Percentiles rank a stretch among this genome's conserved stretches.
phyloP scores from a whole-genome alignment of 2,113 vertebrate species.

The Ploceus nigricollis region DNA sequence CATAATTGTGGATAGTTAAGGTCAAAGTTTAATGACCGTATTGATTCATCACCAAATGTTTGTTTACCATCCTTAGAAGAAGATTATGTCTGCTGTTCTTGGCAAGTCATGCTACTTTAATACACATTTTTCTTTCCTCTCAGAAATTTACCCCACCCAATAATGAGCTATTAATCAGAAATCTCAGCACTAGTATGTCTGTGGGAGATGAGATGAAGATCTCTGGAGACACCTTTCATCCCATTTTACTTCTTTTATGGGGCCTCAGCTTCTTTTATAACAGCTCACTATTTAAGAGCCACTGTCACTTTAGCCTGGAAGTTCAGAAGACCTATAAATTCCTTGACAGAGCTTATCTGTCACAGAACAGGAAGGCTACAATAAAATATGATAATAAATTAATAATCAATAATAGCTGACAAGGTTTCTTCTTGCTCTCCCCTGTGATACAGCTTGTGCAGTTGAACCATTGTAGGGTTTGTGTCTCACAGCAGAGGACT shows the following conservation, averaged over 20 bases:
- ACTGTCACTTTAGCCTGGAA: conserved; percentile 33
- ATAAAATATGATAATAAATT: conserved; percentile 52
- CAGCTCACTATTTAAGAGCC: conserved; percentile 23
- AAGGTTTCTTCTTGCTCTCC: neutral
- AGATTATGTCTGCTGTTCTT: neutral
- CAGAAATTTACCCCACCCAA: neutral
- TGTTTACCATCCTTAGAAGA: neutral
- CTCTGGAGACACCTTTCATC: conserved; percentile 32
- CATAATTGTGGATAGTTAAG: neutral
- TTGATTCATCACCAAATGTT: neutral
- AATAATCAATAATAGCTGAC: conserved; percentile 42
- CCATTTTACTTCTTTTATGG: conserved; percentile 39
- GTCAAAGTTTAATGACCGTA: neutral
- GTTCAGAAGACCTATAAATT: conserved; percentile 56
- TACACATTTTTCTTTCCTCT: neutral
- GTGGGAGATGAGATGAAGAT: conserved; percentile 9
- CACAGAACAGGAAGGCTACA: neutral
- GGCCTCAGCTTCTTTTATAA: conserved; percentile 22
- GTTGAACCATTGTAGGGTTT: neutral
- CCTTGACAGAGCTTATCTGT: conserved; percentile 12
- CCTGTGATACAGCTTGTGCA: neutral
- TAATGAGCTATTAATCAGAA: conserved; percentile 39
- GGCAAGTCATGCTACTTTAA: neutral
- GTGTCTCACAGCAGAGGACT: neutral
- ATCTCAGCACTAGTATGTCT: neutral